Conservation (phyloP, 2,797 vertebrate species). For the Tenualosa thibaudeaui region DNA sequence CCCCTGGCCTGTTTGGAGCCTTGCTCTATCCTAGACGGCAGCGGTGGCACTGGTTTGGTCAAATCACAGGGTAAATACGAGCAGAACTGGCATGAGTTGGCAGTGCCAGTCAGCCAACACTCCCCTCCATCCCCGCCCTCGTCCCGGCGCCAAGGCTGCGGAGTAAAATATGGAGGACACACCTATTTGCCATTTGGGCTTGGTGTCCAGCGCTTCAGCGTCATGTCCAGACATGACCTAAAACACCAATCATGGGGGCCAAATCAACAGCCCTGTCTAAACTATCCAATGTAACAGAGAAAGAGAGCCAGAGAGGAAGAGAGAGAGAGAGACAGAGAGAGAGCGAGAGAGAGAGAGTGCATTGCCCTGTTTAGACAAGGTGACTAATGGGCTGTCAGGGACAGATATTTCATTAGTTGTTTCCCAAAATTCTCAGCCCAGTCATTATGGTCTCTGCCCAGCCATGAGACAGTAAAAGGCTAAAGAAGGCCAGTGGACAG, state of each 20-base stretch:
- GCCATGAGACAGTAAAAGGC: neutral
- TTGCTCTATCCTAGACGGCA: neutral
- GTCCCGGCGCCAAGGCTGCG: no score
- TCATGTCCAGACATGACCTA: neutral
- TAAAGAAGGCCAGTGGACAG: neutral
- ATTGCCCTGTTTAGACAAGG: neutral
- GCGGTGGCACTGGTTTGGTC: neutral
- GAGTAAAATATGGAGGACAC: neutral
- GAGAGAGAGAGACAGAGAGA: neutral
- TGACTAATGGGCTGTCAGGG: neutral
- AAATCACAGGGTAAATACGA: neutral
- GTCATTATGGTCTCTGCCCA: neutral
- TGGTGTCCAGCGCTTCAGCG: neutral
- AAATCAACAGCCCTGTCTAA: neutral
- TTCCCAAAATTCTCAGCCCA: conserved; percentile 12
- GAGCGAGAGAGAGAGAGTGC: neutral
- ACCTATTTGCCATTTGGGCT: conserved; percentile 14
- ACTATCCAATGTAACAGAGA: neutral
- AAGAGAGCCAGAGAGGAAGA: neutral
- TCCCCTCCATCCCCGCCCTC: no score
- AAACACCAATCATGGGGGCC: neutral
- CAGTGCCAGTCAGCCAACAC: neutral
- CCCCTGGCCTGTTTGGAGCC: neutral
- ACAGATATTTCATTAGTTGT: neutral
- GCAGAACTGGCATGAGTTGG: neutral